Evolutionary conservation across 2,888 invertebrate genomes (phyloP).

Genomic region (Zaprionus lineosus): DNA sequence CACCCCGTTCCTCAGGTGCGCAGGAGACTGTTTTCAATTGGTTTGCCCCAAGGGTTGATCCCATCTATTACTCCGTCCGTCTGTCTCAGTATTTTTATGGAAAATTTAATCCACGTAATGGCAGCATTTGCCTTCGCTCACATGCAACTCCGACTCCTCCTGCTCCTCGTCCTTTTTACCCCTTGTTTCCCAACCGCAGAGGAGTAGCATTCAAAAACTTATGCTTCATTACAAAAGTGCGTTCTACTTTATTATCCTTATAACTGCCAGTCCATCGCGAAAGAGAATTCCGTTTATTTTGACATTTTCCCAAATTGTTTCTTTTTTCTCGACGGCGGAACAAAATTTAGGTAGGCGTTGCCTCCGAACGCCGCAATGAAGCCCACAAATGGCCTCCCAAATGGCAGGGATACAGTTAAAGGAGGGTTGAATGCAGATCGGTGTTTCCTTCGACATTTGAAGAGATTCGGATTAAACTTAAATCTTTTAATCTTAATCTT

Average conservation of each 20-base stretch:
- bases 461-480: too few species aligned
- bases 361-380: too few species aligned
- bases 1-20: slow-evolving; percentile 54
- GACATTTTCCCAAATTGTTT: slow-evolving; percentile 33
- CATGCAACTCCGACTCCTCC: too few species aligned
- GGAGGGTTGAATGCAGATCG: too few species aligned
- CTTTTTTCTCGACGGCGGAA: too few species aligned
- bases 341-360: too few species aligned
- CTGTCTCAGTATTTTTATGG: slow-evolving; percentile 53
- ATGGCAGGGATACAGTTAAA: too few species aligned
- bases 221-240: too few species aligned
- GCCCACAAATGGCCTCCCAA: too few species aligned
- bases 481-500: too few species aligned
- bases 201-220: too few species aligned
- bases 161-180: neutral
- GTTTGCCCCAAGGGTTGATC: slow-evolving; percentile 41
- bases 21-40: slow-evolving; percentile 1
- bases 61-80: slow-evolving; percentile 20
- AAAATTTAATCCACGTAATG: slow-evolving; percentile 64
- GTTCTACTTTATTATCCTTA: slow-evolving; percentile 39
- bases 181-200: slow-evolving; percentile 39
- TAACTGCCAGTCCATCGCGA: slow-evolving; percentile 48
- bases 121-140: slow-evolving; percentile 74
- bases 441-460: too few species aligned
- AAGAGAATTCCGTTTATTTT: slow-evolving; percentile 50